Evolutionary conservation across 2,797 vertebrate species (phyloP).

Genomic region (Hapalemur alaotrensis): DNA sequence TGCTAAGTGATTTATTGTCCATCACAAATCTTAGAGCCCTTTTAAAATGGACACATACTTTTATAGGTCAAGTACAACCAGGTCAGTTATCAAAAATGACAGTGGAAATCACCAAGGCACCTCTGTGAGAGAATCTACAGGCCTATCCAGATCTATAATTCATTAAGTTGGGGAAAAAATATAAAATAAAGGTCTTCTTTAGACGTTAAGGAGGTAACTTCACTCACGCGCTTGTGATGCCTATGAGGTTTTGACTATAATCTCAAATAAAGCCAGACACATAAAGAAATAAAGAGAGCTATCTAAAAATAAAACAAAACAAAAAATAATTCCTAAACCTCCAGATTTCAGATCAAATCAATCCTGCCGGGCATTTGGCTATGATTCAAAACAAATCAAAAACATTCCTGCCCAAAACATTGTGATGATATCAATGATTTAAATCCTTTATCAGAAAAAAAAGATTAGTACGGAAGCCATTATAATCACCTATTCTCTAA

Average conservation of each 20-base stretch:
- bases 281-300: not conserved
- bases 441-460: not conserved
- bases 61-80: not conserved
- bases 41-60: not conserved
- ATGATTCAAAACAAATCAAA: constrained; percentile 37
- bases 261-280: not conserved
- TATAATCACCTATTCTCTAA: not conserved
- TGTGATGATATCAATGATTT: not conserved
- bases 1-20: constrained; percentile 18
- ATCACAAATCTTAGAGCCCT: not conserved
- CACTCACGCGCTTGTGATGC: not conserved
- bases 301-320: not conserved
- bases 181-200: not conserved
- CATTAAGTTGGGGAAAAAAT: not conserved
- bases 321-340: not conserved
- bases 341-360: not conserved
- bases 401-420: not conserved
- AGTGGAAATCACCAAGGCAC: not conserved
- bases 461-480: not conserved
- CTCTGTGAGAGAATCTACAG: not conserved
- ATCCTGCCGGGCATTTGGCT: not conserved
- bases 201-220: not conserved
- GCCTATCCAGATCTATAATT: not conserved
- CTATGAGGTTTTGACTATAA: not conserved
- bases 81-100: not conserved